Conservation (phyloP, 2,888 invertebrate species). For the Sinhomidia bicolor region DNA sequence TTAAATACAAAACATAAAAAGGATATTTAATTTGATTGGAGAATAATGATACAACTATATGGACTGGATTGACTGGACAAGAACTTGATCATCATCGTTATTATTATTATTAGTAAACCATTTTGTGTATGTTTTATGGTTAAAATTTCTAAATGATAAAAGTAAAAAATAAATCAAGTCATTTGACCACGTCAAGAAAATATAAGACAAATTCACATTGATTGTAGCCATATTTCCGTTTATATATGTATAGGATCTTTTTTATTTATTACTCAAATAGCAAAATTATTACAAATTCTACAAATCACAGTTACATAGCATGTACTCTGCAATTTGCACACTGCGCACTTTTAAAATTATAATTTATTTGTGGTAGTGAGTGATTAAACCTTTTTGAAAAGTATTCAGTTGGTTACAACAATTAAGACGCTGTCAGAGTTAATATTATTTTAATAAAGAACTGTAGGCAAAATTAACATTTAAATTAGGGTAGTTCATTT, state of each 20-base stretch:
- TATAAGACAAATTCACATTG: too few relatives aligned
- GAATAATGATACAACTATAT: not conserved
- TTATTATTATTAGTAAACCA: not conserved
- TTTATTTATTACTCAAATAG: not conserved
- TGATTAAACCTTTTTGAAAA: too few relatives aligned
- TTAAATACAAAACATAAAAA: too few relatives aligned
- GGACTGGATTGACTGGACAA: slow-evolving; percentile 20
- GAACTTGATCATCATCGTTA: not conserved
- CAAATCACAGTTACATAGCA: not conserved
- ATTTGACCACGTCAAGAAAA: not conserved
- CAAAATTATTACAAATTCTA: not conserved
- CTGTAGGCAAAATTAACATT: too few relatives aligned
- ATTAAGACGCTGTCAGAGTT: too few relatives aligned
- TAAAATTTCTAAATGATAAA: not conserved
- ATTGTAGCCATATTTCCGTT: not conserved
- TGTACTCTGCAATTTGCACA: not conserved
- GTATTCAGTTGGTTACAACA: too few relatives aligned
- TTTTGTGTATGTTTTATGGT: slow-evolving; percentile 17
- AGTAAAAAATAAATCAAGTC: slow-evolving; percentile 13
- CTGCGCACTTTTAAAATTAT: not conserved
- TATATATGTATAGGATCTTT: not conserved
- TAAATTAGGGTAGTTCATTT: too few relatives aligned
- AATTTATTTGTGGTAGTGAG: not conserved
- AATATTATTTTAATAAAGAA: too few relatives aligned
- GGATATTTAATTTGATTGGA: too few relatives aligned